Evolutionary conservation across 2,888 invertebrate genomes (phyloP), one percentile per base, ranked within the genome.

Genomic region (Electrophaes corylata): DNA sequence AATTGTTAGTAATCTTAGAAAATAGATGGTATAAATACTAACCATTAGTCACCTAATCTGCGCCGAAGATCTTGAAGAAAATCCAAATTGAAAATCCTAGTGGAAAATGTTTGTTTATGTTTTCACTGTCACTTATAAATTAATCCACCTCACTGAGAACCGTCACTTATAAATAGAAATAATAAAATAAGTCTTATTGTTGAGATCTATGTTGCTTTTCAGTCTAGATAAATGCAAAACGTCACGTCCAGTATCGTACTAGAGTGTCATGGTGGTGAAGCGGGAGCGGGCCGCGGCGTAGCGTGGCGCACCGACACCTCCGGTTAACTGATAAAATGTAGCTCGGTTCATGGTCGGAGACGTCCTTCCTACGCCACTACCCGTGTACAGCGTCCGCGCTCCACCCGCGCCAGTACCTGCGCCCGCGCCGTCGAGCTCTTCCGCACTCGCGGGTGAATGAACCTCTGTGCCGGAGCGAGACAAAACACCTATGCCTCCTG

Each of bases 161-260:
- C 72, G 84, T 85, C 90, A 90, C 90, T 89, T 85, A 90, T 77
- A 73, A 79, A 79, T 64, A 58, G 66, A 68, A 73, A 69, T 79
- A 73, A 74, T 81, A 81, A 85, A 84, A 86, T 86, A 85, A 91
- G 91, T 91, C 91, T 91, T 91, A 78, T 16, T 83, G 73, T 84
- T 91, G 91, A 91, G 91, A 91, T 91, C 91, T 87, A 83, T 70
- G 91, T 91, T 91, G 78, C 90, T 80, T n/a, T 85, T 90, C 91
- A 91, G 91, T 91, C 91, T 86, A 83, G 74, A 75, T 83, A 84
- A 84, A 84, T 85, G 84, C 83, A 84, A 81, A 83, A 75, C 69
- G 76, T 81, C 78, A 83, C 78, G 72, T 62, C 70, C 72, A 68
- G 75, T 81, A 78, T 81, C 73, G 74, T 75, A 79, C 77, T 83